Evolutionary conservation across 35 echinoderm and acorn worm species (phyloP).

Genomic region (Ophiothrix spiculata): DNA sequence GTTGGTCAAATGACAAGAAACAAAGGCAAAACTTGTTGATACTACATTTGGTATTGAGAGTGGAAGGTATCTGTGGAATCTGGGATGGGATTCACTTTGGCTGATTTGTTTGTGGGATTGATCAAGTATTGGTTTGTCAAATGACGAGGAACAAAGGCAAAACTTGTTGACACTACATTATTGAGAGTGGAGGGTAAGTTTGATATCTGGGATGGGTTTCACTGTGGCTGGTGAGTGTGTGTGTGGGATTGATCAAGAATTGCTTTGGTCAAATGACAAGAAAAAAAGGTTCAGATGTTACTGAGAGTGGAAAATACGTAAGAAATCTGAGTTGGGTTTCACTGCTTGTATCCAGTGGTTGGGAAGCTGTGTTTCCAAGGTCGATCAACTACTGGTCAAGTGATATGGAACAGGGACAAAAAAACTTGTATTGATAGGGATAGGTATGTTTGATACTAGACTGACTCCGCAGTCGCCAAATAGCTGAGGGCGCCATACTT

Average conservation of each 20-base stretch:
- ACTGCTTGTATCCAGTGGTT: no score
- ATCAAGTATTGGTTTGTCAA: no score
- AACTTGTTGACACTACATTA: conserved; percentile 22
- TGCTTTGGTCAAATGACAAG: conserved; percentile 25
- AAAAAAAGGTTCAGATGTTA: conserved; percentile 15
- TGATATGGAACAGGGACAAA: neutral
- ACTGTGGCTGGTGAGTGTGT: no score
- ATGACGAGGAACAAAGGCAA: no score
- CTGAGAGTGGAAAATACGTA: conserved; percentile 87
- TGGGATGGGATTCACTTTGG: no score
- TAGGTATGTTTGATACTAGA: no score
- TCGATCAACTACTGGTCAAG: conserved; percentile 37
- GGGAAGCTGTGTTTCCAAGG: no score
- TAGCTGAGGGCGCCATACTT: no score
- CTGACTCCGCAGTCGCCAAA: no score
- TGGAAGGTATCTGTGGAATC: conserved; percentile 82
- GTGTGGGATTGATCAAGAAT: conserved; percentile 29
- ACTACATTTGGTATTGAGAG: conserved; percentile 64
- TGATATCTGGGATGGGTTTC: no score
- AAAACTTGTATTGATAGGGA: conserved; percentile 73
- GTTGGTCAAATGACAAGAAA: conserved; percentile 29
- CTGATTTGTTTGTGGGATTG: no score
- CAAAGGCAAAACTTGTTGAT: neutral
- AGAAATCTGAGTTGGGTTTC: no score
- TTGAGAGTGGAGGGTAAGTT: conserved; percentile 85